Evolutionary conservation across 2,113 vertebrate species (phyloP).

Genomic region (Corapipo altera): DNA sequence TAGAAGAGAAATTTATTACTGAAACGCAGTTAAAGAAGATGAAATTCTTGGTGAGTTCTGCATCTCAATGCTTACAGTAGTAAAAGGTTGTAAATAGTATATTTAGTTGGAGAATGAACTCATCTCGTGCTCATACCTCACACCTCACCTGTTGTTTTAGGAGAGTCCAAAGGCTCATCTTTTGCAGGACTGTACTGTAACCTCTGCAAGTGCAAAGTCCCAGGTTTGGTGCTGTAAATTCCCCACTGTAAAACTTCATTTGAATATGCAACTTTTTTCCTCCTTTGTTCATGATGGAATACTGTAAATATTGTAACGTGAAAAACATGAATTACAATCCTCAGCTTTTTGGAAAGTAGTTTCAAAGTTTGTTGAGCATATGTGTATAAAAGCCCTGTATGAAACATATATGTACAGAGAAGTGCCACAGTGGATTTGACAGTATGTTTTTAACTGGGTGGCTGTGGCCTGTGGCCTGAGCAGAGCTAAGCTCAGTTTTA

Average conservation of each 20-base stretch:
- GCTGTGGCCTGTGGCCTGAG: background rate
- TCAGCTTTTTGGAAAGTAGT: background rate
- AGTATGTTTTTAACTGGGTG: background rate
- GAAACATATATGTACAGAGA: accelerated
- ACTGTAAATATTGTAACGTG: background rate
- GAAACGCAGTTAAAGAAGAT: background rate
- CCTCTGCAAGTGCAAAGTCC: background rate
- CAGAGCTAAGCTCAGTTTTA: background rate
- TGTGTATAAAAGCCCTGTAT: background rate
- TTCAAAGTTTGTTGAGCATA: background rate
- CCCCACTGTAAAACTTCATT: background rate
- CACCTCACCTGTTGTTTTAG: background rate
- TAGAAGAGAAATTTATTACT: background rate
- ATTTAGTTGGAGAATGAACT: background rate
- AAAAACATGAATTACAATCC: background rate
- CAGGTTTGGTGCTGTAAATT: background rate
- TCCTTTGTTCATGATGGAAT: background rate
- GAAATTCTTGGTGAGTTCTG: background rate
- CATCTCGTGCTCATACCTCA: background rate
- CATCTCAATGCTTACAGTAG: background rate
- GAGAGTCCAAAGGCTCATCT: background rate
- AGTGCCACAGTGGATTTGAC: background rate
- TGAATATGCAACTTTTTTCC: background rate
- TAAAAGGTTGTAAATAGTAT: background rate
- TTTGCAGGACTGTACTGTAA: background rate